Base-by-base conservation (phyloP, 1,140 invertebrate genomes). In the Pinna nobilis region DNA sequence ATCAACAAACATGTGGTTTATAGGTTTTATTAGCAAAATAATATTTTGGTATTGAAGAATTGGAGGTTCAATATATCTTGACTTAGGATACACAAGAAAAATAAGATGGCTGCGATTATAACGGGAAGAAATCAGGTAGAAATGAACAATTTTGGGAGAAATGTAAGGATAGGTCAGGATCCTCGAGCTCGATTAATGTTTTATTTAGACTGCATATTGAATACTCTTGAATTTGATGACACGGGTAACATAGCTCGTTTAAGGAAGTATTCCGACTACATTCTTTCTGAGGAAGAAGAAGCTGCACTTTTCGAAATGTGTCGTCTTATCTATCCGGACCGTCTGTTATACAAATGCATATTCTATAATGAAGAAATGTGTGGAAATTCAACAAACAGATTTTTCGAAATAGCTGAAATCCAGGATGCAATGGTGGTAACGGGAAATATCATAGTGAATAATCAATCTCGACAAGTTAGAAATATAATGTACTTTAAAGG, bases 101-200 rank as follows among this genome's bases (percentile, higher is more conserved):
- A n/a, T n/a, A n/a, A n/a, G n/a, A n/a, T n/a, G n/a, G n/a, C n/a
- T n/a, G n/a, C n/a, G n/a, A n/a, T n/a, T n/a, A n/a, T n/a, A n/a
- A n/a, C n/a, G n/a, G n/a, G n/a, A n/a, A n/a, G n/a, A n/a, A n/a
- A n/a, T n/a, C n/a, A n/a, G n/a, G n/a, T n/a, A n/a, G n/a, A n/a
- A n/a, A n/a, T n/a, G n/a, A n/a, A n/a, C n/a, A n/a, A n/a, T n/a
- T n/a, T n/a, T n/a, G n/a, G n/a, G n/a, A n/a, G n/a, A n/a, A n/a
- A n/a, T n/a, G n/a, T n/a, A n/a, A n/a, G n/a, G n/a, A n/a, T n/a
- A n/a, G n/a, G n/a, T n/a, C n/a, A n/a, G n/a, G n/a, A n/a, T n/a
- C n/a, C n/a, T n/a, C n/a, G n/a, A n/a, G 61, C 49, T 15, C 28
- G 70, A 32, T 37, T 73, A 23, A 66, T 64, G 53, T 57, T 53